Evolutionary conservation across 2,888 invertebrate species (phyloP), one percentile per base, ranked within the genome.

Genomic region (Aleiodes alternator): DNA sequence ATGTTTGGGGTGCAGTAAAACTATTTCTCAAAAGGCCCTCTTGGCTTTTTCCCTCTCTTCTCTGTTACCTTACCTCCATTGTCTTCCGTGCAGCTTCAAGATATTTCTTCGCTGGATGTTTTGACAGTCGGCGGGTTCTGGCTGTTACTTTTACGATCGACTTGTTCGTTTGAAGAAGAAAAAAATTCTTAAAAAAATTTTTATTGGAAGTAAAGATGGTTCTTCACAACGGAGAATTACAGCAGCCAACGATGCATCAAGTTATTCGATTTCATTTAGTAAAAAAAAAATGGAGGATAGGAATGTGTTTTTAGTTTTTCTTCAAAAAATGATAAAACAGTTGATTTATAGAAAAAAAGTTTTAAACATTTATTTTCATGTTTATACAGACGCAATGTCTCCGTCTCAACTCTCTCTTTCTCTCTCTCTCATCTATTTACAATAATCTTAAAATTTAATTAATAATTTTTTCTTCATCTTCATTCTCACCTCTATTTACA

Each of bases 81-180:
- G 79, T 82, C 72, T 80, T 64, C 66, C 73, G 75, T 78, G 76
- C 50, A 72, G 55, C 69, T 77, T 61, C 43, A 43, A 43, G 80
- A 79, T 76, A 81, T 84, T 84, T 83, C 82, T 82, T 74, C 73
- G 75, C 66, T 31, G 38, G 53, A 70, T 88, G 87, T 88, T 87
- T 88, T 88, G 87, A 88, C 88, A 87, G 83, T 82, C 85, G 77
- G 85, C 83, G 87, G 87, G 87, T 87, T 88, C 82, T 85, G 86
- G 83, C 81, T 86, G 81, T 87, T 85, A 87, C 81, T 85, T 87
- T 86, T 85, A 87, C 81, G 83, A 84, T 79, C 76, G 74, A 75
- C 56, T 71, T 38, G 69, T 68, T 9, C 9, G 43, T 43, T 43
- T 11, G 50, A 2, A 6, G 34, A 34, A 2, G 6, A 34, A 34